Percentiles rank a stretch among this genome's conserved stretches.
These are phyloP conservation scores for Drosophila arizonae DNA, from an alignment of 1,140 invertebrate species.

Conservation along the genomic window DNA sequence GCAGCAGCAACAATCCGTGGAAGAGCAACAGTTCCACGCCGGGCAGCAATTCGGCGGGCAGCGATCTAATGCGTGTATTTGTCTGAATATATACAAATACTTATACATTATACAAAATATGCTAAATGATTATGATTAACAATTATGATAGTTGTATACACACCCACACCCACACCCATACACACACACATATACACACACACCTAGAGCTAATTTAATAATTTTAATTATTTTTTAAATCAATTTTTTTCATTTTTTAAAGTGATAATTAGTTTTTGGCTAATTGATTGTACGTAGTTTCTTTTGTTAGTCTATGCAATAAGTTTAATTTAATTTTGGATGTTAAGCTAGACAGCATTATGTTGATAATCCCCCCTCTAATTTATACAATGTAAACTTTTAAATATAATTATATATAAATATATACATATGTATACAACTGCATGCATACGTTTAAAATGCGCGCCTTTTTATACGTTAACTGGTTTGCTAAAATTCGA, in stretches of 20 bases:
- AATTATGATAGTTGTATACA: constrained; percentile 19
- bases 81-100: constrained; percentile 52
- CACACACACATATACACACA: neutral
- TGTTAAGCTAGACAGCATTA: constrained; percentile 56
- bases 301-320: constrained; percentile 62
- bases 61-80: constrained; percentile 75
- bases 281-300: constrained; percentile 68
- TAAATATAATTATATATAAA: constrained; percentile 39
- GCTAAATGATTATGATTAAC: constrained; percentile 31
- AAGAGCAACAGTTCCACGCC: constrained; percentile 64
- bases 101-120: constrained; percentile 32
- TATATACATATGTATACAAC: constrained; percentile 45
- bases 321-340: constrained; percentile 52
- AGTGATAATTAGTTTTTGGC: constrained; percentile 71
- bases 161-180: neutral
- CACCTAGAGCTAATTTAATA: constrained; percentile 51
- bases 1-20: constrained; percentile 55
- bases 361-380: constrained; percentile 51
- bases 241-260: constrained; percentile 62
- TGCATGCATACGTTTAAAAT: constrained; percentile 64
- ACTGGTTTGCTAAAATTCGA: neutral
- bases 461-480: neutral
- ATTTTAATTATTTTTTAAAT: constrained; percentile 61
- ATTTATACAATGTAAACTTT: constrained; percentile 68
- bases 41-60: constrained; percentile 50